Evolutionary conservation across 2,888 invertebrate genomes (phyloP).

Genomic region (Morpho achilles): DNA sequence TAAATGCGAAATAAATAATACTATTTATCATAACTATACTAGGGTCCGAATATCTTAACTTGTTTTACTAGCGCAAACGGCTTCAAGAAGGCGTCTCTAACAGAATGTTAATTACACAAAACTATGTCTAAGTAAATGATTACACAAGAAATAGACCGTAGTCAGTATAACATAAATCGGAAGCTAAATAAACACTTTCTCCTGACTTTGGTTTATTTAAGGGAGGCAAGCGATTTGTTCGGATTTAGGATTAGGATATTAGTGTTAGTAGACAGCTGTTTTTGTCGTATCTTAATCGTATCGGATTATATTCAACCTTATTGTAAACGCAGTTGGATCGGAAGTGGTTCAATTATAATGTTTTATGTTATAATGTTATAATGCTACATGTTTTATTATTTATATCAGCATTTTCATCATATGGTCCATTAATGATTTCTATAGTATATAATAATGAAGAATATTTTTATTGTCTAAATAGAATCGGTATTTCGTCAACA

Average conservation of each 20-base stretch:
- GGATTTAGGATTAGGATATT: slow-evolving; percentile 39
- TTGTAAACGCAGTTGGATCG: slow-evolving; percentile 2
- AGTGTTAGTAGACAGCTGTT: slow-evolving; percentile 28
- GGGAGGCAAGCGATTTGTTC: slow-evolving; percentile 39
- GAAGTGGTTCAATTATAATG: background rate
- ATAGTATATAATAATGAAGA: background rate
- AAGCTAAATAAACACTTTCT: slow-evolving; percentile 31
- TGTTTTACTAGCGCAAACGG: too few relatives aligned
- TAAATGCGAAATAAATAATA: too few relatives aligned
- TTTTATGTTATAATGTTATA: background rate
- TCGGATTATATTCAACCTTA: slow-evolving; percentile 19
- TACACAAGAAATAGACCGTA: slow-evolving; percentile 1
- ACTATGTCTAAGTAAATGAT: slow-evolving; percentile 3
- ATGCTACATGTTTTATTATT: slow-evolving; percentile 12
- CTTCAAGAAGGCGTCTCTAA: too few relatives aligned
- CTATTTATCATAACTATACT: too few relatives aligned
- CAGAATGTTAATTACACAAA: slow-evolving; percentile 2
- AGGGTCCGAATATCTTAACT: too few relatives aligned
- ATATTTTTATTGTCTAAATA: too few relatives aligned
- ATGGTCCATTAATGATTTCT: background rate
- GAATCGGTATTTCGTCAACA: too few relatives aligned
- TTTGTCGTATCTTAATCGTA: slow-evolving; percentile 20
- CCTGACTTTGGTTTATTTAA: slow-evolving; percentile 51
- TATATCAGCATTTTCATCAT: slow-evolving; percentile 3
- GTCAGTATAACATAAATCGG: slow-evolving; percentile 18